Conservation (phyloP, 2,797 vertebrate genomes). For the Pantherophis alleghaniensis region DNA sequence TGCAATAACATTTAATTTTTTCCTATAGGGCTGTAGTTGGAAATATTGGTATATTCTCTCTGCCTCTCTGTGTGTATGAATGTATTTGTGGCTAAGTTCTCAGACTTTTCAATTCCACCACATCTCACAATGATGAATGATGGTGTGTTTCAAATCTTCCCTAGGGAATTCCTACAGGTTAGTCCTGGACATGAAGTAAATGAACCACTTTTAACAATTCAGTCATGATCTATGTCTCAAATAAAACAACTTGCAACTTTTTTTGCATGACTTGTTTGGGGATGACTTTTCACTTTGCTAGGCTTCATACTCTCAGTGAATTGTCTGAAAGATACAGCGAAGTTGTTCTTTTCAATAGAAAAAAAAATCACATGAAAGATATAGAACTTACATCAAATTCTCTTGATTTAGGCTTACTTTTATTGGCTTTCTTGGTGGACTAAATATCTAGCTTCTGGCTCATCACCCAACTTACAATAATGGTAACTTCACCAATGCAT, state of each 20-base stretch:
- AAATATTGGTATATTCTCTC: too few relatives aligned
- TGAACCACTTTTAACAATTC: not conserved
- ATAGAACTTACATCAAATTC: not conserved
- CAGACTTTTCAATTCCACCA: not conserved
- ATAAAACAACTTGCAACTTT: not conserved
- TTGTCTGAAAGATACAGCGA: not conserved
- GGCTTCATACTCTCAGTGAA: not conserved
- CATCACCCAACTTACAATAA: not conserved
- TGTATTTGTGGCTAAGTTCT: not conserved
- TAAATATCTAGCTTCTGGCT: not conserved
- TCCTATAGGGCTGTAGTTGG: not conserved
- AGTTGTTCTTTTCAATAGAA: not conserved
- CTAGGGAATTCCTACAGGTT: not conserved
- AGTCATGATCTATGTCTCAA: not conserved
- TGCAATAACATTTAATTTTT: not conserved
- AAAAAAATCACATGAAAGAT: not conserved
- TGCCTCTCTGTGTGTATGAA: not conserved
- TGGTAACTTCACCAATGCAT: not conserved
- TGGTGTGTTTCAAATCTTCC: not conserved
- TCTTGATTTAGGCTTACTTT: not conserved
- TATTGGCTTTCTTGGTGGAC: not conserved
- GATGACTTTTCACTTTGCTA: not conserved
- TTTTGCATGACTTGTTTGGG: not conserved
- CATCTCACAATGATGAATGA: not conserved
- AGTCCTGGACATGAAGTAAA: not conserved